A percentile compares a stretch with the other conserved stretches of the same genome.
Evolutionary conservation across 2,113 vertebrate species (phyloP).

Genomic region (Ammospiza nelsoni): DNA sequence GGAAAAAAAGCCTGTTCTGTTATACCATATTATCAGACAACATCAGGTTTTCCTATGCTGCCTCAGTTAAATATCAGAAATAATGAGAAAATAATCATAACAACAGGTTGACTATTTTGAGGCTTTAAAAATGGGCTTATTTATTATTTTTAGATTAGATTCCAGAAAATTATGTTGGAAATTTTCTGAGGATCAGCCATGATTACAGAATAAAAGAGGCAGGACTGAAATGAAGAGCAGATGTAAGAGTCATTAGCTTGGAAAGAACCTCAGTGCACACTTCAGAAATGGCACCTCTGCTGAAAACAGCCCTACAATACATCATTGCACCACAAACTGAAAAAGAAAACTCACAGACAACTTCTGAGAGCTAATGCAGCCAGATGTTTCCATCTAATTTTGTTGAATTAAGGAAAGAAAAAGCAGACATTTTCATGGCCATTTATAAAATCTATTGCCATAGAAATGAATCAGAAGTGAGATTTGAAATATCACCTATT

Average conservation of each 20-base stretch:
- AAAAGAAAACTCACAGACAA: constrained; percentile 3
- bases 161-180: neutral
- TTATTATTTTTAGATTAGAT: neutral
- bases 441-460: constrained; percentile 13
- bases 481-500: constrained; percentile 19
- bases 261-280: neutral
- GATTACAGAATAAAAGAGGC: neutral
- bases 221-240: neutral
- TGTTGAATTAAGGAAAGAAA: constrained; percentile 38
- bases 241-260: neutral
- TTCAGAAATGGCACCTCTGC: neutral
- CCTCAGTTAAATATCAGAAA: neutral
- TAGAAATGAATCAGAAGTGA: constrained; percentile 4
- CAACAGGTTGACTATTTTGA: neutral
- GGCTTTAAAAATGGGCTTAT: neutral
- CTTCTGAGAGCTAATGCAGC: neutral
- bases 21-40: neutral
- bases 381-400: constrained; percentile 11
- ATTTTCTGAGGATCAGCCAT: neutral
- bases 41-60: neutral
- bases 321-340: neutral
- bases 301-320: neutral
- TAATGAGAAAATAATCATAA: neutral
- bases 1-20: neutral
- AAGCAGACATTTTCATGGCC: neutral